Evolutionary conservation across 2,113 vertebrate genomes (phyloP), one percentile per base, ranked within the genome.

Genomic region (Pheucticus melanocephalus): DNA sequence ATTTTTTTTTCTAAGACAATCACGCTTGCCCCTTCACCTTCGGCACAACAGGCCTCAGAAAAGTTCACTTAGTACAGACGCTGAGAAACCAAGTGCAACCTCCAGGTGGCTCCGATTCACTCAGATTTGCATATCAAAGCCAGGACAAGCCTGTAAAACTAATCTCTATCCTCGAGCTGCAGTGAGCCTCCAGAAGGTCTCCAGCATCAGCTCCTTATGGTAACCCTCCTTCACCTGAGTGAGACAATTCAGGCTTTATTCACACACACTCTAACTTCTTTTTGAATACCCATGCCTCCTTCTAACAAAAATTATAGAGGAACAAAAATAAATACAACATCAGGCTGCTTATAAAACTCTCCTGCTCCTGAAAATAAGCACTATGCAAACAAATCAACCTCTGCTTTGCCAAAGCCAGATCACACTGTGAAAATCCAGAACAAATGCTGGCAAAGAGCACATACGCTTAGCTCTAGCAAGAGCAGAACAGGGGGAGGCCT

Each of bases 341-440:
- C 61, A 92, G 90, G 27, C 73, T 85, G 66, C 84, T 94, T 51
- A 88, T 84, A 72, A 95, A 97, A 64, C 31, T 86, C 45, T 77
- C 23, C 19, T 91, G 84, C 76, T 86, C 87, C 94, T 17, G 15
- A 94, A 96, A 97, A 96, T 88, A 97, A 92, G 54, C 59, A 68
- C n/a, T 69, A 40, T 40, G 47, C 95, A 97, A 97, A 96, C 91
- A 94, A 91, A 90, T 19, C 90, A 92, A 80, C 51, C 59, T 90
- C 80, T 94, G 59, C 83, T 85, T 86, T 24, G 8, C 75, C 65
- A 68, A 66, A 92, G 82, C 84, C 77, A 71, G 63, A 93, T 63
- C 44, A 83, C 69, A 82, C 78, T 51, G 60, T 85, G 82, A 93
- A 95, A 94, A 96, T 71, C 85, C 9, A 92, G 72, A 90, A 66